Conservation (phyloP, 2,888 invertebrate genomes). For the Teinopalpus imperialis region DNA sequence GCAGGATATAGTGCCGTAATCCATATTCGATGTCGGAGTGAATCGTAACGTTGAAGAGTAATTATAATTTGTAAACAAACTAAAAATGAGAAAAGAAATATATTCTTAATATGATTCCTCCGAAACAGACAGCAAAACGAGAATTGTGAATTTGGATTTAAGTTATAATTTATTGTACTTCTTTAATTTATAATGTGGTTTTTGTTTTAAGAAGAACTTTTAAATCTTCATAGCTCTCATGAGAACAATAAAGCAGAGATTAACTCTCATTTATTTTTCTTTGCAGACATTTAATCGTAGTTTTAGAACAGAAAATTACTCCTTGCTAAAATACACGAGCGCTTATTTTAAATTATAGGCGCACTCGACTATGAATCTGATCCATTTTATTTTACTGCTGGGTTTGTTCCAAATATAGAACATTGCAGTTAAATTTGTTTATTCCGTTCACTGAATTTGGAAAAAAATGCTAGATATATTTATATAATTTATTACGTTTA, state of each 20-base stretch:
- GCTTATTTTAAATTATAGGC: constrained; percentile 5
- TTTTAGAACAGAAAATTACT: constrained; percentile 8
- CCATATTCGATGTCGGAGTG: constrained; percentile 90
- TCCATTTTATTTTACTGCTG: too few relatives aligned
- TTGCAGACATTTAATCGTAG: constrained; percentile 11
- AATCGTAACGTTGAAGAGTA: constrained; percentile 88
- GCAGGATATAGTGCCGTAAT: constrained; percentile 93
- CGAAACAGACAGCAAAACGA: too few relatives aligned
- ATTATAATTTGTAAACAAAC: constrained; percentile 80
- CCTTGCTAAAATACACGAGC: constrained; percentile 1
- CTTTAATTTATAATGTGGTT: too few relatives aligned
- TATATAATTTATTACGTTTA: too few relatives aligned
- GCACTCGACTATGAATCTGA: background rate
- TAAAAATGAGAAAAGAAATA: too few relatives aligned
- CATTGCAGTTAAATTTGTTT: too few relatives aligned
- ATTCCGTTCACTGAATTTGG: too few relatives aligned
- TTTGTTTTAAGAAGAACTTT: constrained; percentile 5
- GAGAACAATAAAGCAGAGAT: constrained; percentile 11
- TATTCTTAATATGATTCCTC: too few relatives aligned
- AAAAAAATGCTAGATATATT: too few relatives aligned
- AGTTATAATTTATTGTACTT: too few relatives aligned
- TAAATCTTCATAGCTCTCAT: constrained; percentile 7
- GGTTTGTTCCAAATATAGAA: too few relatives aligned
- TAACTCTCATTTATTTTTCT: constrained; percentile 16
- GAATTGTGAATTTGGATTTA: too few relatives aligned